Percentiles rank a stretch among this genome's conserved stretches.
phyloP scores from a whole-genome alignment of 92 coral and sea anemone genomes.

The Phenganax marumi region DNA sequence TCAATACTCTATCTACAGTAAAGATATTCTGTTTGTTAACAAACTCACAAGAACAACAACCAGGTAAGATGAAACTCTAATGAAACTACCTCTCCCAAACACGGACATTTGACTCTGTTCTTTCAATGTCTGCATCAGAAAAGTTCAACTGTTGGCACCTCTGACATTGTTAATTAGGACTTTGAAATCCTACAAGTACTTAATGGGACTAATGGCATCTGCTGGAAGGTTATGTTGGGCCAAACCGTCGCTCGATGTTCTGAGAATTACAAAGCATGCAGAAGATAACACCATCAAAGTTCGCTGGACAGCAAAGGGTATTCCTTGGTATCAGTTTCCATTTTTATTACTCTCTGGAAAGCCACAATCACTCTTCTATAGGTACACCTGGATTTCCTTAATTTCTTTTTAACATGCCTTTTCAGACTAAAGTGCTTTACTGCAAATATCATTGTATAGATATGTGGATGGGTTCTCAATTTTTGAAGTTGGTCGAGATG shows the following conservation, averaged over 20 bases:
- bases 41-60: constrained; percentile 70
- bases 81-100: neutral
- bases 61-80: constrained; percentile 58
- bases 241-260: constrained; percentile 67
- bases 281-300: constrained; percentile 79
- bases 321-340: constrained; percentile 61
- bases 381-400: neutral
- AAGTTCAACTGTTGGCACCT: neutral
- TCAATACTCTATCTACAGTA: constrained; percentile 66
- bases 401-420: neutral
- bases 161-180: constrained; percentile 49
- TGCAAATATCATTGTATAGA: constrained; percentile 46
- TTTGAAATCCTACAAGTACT: constrained; percentile 56
- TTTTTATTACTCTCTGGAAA: constrained; percentile 55
- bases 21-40: constrained; percentile 73
- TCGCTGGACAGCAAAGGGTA: constrained; percentile 93
- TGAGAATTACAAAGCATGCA: constrained; percentile 83
- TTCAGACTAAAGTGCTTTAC: neutral
- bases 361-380: constrained; percentile 30
- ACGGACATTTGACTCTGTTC: too few species aligned
- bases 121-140: neutral
- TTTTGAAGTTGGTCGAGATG: constrained; percentile 91
- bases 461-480: constrained; percentile 97
- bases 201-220: constrained; percentile 55
- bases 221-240: constrained; percentile 62